These are phyloP conservation scores for Zingel zingel DNA, from an alignment of 2,113 vertebrate species.

Conservation along the genomic window DNA sequence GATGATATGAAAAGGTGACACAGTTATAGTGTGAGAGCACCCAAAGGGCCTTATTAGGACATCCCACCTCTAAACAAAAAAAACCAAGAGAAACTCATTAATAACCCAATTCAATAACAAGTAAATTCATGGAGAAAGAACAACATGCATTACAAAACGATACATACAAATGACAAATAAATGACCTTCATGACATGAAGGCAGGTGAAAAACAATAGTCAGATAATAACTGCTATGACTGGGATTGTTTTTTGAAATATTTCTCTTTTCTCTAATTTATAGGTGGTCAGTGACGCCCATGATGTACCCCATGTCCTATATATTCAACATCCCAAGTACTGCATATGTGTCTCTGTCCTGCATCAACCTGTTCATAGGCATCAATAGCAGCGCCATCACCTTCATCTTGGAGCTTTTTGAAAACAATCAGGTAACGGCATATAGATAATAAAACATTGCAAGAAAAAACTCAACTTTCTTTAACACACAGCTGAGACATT, in stretches of 20 bases:
- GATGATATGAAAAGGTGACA: background rate
- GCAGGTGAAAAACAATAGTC: background rate
- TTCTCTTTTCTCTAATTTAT: conserved; percentile 12
- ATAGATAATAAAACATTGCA: background rate
- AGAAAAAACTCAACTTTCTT: background rate
- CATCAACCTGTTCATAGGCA: conserved; percentile 96
- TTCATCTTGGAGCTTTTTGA: conserved; percentile 97
- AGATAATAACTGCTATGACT: background rate
- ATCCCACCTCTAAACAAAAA: background rate
- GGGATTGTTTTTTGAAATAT: background rate
- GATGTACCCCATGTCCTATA: conserved; percentile 97
- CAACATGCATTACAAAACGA: background rate
- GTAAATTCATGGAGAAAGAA: background rate
- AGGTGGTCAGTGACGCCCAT: conserved; percentile 98
- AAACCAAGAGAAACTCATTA: background rate
- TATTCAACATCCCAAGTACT: conserved; percentile 94
- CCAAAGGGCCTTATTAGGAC: conserved; percentile 17
- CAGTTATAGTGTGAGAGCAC: background rate
- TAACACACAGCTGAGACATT: background rate
- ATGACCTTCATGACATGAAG: background rate
- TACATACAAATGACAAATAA: too few relatives aligned
- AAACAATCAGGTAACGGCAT: conserved; percentile 87
- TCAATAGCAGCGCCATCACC: conserved; percentile 95
- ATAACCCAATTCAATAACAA: background rate
- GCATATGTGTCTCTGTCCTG: conserved; percentile 96